These are phyloP conservation scores for Pachycephala philippinensis DNA, from an alignment of 2,113 vertebrate genomes.

Conservation along the genomic window DNA sequence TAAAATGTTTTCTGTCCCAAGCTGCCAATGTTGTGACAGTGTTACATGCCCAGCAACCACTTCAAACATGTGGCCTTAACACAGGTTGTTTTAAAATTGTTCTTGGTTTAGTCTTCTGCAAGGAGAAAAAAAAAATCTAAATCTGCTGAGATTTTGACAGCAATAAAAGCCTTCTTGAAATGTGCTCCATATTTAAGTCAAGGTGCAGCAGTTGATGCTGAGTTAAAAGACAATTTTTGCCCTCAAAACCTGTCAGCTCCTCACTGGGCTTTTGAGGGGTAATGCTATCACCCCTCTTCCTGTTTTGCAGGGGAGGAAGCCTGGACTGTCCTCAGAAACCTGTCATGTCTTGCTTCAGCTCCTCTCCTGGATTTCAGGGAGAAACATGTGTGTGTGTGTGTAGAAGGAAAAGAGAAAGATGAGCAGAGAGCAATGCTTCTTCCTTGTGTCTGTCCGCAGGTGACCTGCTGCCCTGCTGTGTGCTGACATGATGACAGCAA, in stretches of 20 bases:
- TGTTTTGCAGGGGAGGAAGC: not conserved
- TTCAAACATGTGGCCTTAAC: not conserved
- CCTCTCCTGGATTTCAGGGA: not conserved
- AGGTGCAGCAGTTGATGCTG: not conserved
- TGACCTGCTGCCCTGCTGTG: conserved; percentile 70
- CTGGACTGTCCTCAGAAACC: not conserved
- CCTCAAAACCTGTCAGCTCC: not conserved
- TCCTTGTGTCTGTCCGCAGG: conserved; percentile 42
- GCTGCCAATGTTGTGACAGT: not conserved
- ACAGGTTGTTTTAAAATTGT: not conserved
- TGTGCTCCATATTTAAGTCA: not conserved
- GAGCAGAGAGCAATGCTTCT: not conserved
- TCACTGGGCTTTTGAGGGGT: not conserved
- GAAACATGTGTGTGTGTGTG: not conserved
- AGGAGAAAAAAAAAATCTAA: not conserved
- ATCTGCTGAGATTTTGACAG: not conserved
- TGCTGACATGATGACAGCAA: conserved; percentile 91
- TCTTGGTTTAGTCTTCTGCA: not conserved
- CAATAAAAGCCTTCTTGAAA: not conserved
- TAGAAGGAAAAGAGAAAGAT: not conserved
- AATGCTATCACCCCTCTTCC: not conserved
- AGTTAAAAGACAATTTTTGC: not conserved
- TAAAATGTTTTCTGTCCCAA: not conserved
- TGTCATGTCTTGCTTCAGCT: not conserved
- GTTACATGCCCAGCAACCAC: not conserved